These are phyloP conservation scores for Monochamus alternatus DNA, from an alignment of 2,888 invertebrate genomes.

Conservation along the genomic window DNA sequence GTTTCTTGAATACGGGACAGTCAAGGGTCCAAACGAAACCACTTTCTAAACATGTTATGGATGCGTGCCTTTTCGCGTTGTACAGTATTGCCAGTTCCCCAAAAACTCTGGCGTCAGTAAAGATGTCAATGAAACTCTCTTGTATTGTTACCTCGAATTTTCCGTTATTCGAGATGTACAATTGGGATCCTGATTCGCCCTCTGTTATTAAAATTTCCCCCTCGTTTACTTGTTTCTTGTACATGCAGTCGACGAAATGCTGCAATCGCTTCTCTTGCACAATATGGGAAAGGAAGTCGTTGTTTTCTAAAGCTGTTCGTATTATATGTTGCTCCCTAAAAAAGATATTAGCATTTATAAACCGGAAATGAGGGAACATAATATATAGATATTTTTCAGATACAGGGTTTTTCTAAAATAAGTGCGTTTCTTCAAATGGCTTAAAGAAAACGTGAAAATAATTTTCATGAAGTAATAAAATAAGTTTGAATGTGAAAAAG, in stretches of 20 bases:
- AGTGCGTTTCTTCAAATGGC: too few species aligned
- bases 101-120: conserved; percentile 84
- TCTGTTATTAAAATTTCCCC: conserved; percentile 63
- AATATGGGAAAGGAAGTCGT: conserved; percentile 65
- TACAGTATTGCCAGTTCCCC: conserved; percentile 55
- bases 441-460: too few species aligned
- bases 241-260: conserved; percentile 65
- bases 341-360: conserved; percentile 8
- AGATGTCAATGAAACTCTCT: conserved; percentile 64
- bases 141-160: conserved; percentile 87
- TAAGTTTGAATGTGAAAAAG: too few species aligned
- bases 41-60: conserved; percentile 86
- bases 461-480: too few species aligned
- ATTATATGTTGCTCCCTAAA: conserved; percentile 63
- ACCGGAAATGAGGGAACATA: too few species aligned
- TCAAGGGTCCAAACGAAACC: conserved; percentile 93
- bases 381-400: too few species aligned
- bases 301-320: conserved; percentile 60
- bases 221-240: conserved; percentile 56
- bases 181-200: conserved; percentile 77
- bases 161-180: conserved; percentile 90
- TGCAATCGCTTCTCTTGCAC: conserved; percentile 60
- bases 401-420: too few species aligned
- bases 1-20: conserved; percentile 87
- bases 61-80: conserved; percentile 91